Percentiles rank a stretch among this genome's conserved stretches.
Evolutionary conservation across 2,113 vertebrate species (phyloP).

Genomic region (Riparia riparia): DNA sequence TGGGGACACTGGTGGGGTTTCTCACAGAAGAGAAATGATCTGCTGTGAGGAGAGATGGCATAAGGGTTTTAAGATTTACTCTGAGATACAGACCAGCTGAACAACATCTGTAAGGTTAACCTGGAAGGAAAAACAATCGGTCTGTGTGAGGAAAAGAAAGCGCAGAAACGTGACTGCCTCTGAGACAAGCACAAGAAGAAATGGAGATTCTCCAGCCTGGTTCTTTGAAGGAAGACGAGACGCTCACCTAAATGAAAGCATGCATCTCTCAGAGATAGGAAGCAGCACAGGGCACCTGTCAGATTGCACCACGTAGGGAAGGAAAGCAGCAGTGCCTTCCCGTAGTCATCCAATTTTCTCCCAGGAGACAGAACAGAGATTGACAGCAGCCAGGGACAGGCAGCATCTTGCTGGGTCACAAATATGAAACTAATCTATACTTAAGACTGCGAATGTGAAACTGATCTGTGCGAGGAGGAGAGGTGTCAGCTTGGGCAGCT

Average conservation of each 20-base stretch:
- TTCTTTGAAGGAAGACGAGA: not conserved
- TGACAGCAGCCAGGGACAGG: not conserved
- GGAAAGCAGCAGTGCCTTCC: not conserved
- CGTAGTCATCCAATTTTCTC: accelerated
- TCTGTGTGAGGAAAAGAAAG: not conserved
- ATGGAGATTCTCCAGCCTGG: not conserved
- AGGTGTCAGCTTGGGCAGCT: not conserved
- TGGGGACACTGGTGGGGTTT: not conserved
- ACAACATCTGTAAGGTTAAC: not conserved
- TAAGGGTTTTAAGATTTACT: not conserved
- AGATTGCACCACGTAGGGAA: not conserved
- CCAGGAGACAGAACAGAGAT: not conserved
- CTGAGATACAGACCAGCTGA: not conserved
- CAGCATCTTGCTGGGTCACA: not conserved
- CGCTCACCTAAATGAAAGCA: not conserved
- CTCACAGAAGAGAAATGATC: not conserved
- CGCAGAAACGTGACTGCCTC: not conserved
- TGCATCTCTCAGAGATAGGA: not conserved
- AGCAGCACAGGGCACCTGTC: not conserved
- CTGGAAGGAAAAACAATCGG: not conserved
- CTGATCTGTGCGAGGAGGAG: not conserved
- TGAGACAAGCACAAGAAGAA: not conserved
- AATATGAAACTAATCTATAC: conserved; percentile 15
- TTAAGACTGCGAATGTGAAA: not conserved
- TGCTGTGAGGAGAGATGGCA: not conserved